phyloP scores from a whole-genome alignment of 1,140 invertebrate genomes.

The Polyergus mexicanus region DNA sequence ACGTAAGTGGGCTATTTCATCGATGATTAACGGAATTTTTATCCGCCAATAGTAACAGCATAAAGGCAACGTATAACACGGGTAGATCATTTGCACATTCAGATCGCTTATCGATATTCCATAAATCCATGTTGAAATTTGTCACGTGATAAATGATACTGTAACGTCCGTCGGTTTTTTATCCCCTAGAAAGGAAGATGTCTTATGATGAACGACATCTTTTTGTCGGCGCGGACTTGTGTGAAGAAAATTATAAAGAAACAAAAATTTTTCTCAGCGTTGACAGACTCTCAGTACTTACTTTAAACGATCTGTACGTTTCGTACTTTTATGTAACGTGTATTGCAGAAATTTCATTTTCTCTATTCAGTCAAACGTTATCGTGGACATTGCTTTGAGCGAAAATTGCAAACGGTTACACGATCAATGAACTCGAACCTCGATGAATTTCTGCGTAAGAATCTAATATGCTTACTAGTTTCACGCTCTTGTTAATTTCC shows the following conservation, averaged over 20 bases:
- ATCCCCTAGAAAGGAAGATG: not conserved
- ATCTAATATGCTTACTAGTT: not conserved
- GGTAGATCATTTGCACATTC: not conserved
- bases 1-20: not conserved
- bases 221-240: not conserved
- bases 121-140: constrained; percentile 8
- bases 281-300: not conserved
- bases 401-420: not conserved
- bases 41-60: not conserved
- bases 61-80: not conserved
- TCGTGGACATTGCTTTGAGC: not conserved
- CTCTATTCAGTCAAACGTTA: not conserved
- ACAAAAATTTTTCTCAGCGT: constrained; percentile 1
- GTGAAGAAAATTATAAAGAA: not conserved
- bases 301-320: not conserved
- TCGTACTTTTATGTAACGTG: not conserved
- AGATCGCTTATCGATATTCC: not conserved
- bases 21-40: constrained; percentile 7
- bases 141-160: constrained; percentile 29
- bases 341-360: not conserved
- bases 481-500: not conserved
- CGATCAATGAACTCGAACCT: not conserved
- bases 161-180: not conserved
- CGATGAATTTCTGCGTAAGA: not conserved
- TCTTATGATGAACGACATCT: constrained; percentile 16